phyloP scores from a whole-genome alignment of 2,113 vertebrate species.

The Trogon melanurus region DNA sequence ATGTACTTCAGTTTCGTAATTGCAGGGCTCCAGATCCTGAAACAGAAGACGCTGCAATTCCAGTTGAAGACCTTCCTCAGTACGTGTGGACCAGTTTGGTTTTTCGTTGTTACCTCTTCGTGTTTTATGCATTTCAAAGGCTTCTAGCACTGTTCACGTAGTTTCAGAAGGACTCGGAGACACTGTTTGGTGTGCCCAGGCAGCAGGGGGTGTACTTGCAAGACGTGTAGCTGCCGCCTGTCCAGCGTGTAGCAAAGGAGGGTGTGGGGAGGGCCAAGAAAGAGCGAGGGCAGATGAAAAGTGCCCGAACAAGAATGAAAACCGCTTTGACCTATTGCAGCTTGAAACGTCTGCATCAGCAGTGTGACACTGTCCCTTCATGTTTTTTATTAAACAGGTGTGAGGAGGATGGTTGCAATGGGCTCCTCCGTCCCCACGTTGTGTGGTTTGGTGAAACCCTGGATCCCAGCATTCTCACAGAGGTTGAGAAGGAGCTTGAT shows the following conservation, averaged over 20 bases:
- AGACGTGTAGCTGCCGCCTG: too few species aligned
- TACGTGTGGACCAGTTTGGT: constrained; percentile 31
- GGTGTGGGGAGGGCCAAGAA: not conserved
- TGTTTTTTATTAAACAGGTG: constrained; percentile 76
- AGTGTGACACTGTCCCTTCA: rapidly evolving
- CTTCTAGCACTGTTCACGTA: not conserved
- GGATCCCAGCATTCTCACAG: constrained; percentile 87
- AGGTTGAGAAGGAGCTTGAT: constrained; percentile 90
- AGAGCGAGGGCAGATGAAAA: not conserved
- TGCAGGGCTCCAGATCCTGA: constrained; percentile 85
- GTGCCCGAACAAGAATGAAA: rapidly evolving
- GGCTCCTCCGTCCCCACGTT: constrained; percentile 91
- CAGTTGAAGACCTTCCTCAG: constrained; percentile 90
- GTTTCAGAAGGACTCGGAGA: not conserved
- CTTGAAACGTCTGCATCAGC: rapidly evolving
- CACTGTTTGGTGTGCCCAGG: not conserved
- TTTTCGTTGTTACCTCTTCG: not conserved
- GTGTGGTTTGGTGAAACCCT: constrained; percentile 97
- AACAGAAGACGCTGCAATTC: constrained; percentile 82
- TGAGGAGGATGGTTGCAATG: constrained; percentile 82
- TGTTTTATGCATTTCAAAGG: not conserved
- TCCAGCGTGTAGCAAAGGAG: not conserved
- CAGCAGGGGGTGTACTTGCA: too few species aligned
- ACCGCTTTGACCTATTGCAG: rapidly evolving
- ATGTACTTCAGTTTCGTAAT: not conserved